Conservation (phyloP, 2,888 invertebrate species). For the Eurytoma adleriae region DNA sequence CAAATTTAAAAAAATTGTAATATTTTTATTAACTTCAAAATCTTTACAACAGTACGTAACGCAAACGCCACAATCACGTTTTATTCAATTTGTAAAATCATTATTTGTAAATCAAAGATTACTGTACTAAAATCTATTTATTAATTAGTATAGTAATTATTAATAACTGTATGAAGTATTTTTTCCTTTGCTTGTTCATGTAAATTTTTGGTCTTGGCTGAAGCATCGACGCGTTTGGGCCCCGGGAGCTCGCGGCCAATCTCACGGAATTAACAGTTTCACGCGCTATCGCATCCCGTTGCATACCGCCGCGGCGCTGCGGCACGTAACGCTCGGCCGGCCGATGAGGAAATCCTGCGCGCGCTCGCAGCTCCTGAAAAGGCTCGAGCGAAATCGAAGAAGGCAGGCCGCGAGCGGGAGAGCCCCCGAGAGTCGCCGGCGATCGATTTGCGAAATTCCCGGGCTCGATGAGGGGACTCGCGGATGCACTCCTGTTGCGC, state of each 20-base stretch:
- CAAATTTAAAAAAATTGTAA: too few species aligned
- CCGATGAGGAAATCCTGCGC: slow-evolving; percentile 49
- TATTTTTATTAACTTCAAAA: too few species aligned
- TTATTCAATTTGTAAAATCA: too few species aligned
- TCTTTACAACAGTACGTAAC: too few species aligned
- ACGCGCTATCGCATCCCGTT: slow-evolving; percentile 59
- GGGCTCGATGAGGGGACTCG: too few species aligned
- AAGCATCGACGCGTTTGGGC: not conserved
- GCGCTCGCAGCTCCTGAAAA: slow-evolving; percentile 50
- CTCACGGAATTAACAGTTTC: slow-evolving; percentile 58
- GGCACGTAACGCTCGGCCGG: slow-evolving; percentile 30
- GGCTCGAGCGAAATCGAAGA: slow-evolving; percentile 23
- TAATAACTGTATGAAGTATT: too few species aligned
- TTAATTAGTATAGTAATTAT: too few species aligned
- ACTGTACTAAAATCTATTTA: too few species aligned
- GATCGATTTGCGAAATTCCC: slow-evolving; percentile 16
- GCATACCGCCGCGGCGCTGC: slow-evolving; percentile 21
- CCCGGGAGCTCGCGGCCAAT: slow-evolving; percentile 27
- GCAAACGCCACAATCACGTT: too few species aligned
- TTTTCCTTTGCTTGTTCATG: too few species aligned
- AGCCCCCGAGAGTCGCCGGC: slow-evolving; percentile 1
- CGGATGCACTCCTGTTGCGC: too few species aligned
- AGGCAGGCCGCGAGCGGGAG: not conserved
- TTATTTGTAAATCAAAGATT: too few species aligned
- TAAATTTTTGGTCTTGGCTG: not conserved